Evolutionary conservation across 2,888 invertebrate genomes (phyloP).

Genomic region (Pyrocoelia pectoralis): DNA sequence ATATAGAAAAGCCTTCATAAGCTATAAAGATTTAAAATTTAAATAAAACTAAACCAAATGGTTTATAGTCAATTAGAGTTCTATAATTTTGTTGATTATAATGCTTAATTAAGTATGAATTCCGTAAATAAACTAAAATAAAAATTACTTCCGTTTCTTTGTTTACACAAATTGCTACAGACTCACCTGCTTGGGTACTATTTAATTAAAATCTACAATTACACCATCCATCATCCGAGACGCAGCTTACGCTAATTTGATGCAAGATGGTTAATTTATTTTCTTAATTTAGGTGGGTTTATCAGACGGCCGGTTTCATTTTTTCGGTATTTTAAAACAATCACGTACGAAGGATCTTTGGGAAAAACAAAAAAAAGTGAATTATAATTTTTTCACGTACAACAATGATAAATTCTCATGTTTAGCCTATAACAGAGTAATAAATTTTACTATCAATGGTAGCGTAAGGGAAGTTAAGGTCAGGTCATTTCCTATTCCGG

Average conservation of each 20-base stretch:
- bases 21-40: no score
- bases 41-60: no score
- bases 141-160: slow-evolving; percentile 34
- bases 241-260: slow-evolving; percentile 18
- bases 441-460: slow-evolving; percentile 19
- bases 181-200: slow-evolving; percentile 34
- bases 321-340: background rate
- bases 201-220: slow-evolving; percentile 38
- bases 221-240: slow-evolving; percentile 29
- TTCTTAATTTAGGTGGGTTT: slow-evolving; percentile 11
- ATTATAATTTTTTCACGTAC: no score
- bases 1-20: no score
- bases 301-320: background rate
- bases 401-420: background rate
- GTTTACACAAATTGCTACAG: slow-evolving; percentile 26
- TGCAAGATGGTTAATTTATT: slow-evolving; percentile 23
- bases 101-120: slow-evolving; percentile 3
- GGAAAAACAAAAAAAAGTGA: no score
- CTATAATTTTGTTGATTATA: no score
- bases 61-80: no score
- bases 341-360: background rate
- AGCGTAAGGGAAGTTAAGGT: slow-evolving; percentile 26
- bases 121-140: slow-evolving; percentile 8
- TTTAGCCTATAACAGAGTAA: slow-evolving; percentile 3
- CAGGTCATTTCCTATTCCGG: slow-evolving; percentile 34